Percentiles rank a stretch among this genome's conserved stretches.
Conservation (phyloP, 2,113 vertebrate species). For the Passer montanus region DNA sequence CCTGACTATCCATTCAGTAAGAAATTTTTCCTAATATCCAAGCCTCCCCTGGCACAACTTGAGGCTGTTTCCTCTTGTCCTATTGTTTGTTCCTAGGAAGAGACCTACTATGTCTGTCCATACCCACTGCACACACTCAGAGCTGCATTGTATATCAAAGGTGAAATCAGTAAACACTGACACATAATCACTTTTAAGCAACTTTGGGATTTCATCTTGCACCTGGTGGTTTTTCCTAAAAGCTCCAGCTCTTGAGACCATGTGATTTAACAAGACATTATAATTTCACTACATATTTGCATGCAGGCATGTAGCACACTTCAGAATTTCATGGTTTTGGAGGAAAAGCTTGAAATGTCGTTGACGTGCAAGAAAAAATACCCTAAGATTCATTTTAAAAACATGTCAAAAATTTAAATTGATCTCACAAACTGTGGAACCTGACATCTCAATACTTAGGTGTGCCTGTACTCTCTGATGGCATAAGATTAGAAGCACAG, state of each 20-base stretch:
- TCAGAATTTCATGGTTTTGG: neutral
- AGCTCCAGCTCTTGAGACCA: neutral
- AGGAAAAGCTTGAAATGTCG: neutral
- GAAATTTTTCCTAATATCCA: neutral
- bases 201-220: neutral
- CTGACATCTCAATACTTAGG: fast-evolving
- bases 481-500: neutral
- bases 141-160: neutral
- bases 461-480: neutral
- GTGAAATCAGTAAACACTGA: neutral
- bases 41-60: neutral
- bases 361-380: neutral
- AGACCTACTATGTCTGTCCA: neutral
- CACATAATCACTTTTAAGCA: neutral
- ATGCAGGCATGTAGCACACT: neutral
- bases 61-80: neutral
- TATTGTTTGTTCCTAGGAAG: neutral
- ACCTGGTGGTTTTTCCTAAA: neutral
- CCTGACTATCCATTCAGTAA: neutral
- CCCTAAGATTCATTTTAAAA: neutral
- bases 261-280: neutral
- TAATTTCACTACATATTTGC: neutral
- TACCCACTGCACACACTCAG: neutral
- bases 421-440: neutral
- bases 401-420: neutral